Percentiles rank a stretch among this genome's conserved stretches.
Conservation (phyloP, 2,888 invertebrate species). For the Cantharis nigra region DNA sequence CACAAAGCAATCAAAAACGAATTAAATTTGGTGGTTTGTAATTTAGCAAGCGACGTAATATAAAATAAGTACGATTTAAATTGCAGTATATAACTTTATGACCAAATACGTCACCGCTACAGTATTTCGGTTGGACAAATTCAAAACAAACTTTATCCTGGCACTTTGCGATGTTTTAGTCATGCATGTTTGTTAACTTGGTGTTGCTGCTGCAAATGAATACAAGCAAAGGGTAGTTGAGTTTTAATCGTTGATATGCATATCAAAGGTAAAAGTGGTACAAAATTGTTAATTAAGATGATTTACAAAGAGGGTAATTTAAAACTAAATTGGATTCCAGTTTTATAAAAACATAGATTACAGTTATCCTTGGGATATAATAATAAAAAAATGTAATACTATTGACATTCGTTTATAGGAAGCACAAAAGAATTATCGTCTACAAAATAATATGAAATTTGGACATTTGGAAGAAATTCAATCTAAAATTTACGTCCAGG, state of each 20-base stretch:
- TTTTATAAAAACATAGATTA: neutral
- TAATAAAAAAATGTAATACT: neutral
- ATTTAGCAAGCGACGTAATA: neutral
- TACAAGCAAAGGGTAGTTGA: conserved; percentile 2
- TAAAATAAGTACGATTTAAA: conserved; percentile 4
- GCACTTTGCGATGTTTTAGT: neutral
- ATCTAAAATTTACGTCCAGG: conserved; percentile 1
- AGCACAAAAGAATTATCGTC: neutral
- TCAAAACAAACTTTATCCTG: neutral
- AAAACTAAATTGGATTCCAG: neutral
- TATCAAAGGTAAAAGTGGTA: conserved; percentile 17
- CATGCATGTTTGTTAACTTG: neutral
- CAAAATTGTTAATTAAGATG: conserved; percentile 8
- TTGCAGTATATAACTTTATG: conserved; percentile 13
- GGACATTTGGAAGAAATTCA: neutral
- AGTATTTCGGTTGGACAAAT: neutral
- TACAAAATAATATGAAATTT: neutral
- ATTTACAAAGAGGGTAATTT: neutral
- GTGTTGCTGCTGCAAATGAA: neutral
- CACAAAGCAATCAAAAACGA: conserved; percentile 9
- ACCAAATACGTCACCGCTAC: conserved; percentile 3
- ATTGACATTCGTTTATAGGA: neutral
- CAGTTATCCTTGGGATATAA: neutral
- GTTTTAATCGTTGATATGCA: conserved; percentile 5
- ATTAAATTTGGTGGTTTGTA: neutral